Percentiles rank a stretch among this genome's conserved stretches.
Evolutionary conservation across 2,113 vertebrate species (phyloP).

Genomic region (Ameiurus melas): DNA sequence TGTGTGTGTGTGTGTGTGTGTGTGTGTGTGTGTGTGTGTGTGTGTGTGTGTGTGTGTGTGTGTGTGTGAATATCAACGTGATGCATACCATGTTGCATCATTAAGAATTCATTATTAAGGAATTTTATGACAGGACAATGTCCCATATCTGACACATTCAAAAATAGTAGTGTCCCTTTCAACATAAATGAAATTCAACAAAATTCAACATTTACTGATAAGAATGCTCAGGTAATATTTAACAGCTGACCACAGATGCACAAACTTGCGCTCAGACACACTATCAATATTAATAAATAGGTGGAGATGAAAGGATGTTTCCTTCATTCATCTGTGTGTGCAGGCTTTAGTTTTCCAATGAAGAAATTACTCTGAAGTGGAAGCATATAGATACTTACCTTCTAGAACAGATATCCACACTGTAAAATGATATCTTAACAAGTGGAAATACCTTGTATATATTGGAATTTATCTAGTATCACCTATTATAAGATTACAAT

Average conservation of each 20-base stretch:
- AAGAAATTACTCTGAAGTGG: conserved; percentile 12
- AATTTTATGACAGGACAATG: background rate
- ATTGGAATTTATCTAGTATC: too few relatives aligned
- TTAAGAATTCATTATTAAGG: background rate
- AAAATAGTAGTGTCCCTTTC: background rate
- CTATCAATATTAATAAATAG: conserved; percentile 30
- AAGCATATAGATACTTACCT: background rate
- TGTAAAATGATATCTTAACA: too few relatives aligned
- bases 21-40: background rate
- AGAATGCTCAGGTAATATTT: conserved; percentile 1
- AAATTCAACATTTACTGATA: conserved; percentile 4
- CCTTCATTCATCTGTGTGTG: background rate
- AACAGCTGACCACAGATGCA: conserved; percentile 6
- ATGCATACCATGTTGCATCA: background rate
- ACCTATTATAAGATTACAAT: too few relatives aligned
- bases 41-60: background rate
- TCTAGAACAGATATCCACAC: conserved; percentile 2
- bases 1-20: background rate
- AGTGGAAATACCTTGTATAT: too few relatives aligned
- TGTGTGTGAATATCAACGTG: background rate
- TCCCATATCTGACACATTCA: background rate
- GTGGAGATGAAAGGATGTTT: background rate
- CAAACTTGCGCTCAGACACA: background rate
- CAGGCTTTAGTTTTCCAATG: background rate
- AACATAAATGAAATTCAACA: background rate